Evolutionary conservation across 2,888 invertebrate species (phyloP).

Genomic region (Metellina segmentata): DNA sequence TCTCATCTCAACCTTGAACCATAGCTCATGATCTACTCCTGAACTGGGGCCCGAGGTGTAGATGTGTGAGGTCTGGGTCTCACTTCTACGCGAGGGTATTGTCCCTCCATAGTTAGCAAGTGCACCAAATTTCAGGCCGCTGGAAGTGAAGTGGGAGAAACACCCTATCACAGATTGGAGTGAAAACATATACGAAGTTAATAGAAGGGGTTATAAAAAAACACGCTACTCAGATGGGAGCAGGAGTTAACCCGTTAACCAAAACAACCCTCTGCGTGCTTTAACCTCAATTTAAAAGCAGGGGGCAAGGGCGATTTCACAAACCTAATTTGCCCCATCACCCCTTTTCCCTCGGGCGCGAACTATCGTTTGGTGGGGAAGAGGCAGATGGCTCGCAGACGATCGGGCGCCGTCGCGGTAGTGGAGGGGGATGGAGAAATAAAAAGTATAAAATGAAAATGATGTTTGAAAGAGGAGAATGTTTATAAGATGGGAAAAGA

Average conservation of each 20-base stretch:
- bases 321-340: conserved; percentile 21
- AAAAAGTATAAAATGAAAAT: not conserved
- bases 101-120: too few relatives aligned
- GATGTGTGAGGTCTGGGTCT: too few relatives aligned
- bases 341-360: not conserved
- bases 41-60: too few relatives aligned
- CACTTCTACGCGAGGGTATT: too few relatives aligned
- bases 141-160: too few relatives aligned
- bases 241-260: not conserved
- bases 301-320: not conserved
- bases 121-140: too few relatives aligned
- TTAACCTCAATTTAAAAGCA: not conserved
- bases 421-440: not conserved
- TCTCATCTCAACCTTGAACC: too few relatives aligned
- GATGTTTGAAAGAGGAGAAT: conserved; percentile 7
- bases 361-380: conserved; percentile 21
- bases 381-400: conserved; percentile 54
- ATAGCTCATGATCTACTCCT: too few relatives aligned
- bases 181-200: too few relatives aligned
- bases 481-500: not conserved
- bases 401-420: conserved; percentile 13
- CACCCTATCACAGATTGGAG: too few relatives aligned
- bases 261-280: not conserved
- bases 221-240: too few relatives aligned
- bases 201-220: too few relatives aligned